These are phyloP conservation scores for Steromphala cineraria DNA, from an alignment of 2,888 invertebrate species.

Conservation along the genomic window DNA sequence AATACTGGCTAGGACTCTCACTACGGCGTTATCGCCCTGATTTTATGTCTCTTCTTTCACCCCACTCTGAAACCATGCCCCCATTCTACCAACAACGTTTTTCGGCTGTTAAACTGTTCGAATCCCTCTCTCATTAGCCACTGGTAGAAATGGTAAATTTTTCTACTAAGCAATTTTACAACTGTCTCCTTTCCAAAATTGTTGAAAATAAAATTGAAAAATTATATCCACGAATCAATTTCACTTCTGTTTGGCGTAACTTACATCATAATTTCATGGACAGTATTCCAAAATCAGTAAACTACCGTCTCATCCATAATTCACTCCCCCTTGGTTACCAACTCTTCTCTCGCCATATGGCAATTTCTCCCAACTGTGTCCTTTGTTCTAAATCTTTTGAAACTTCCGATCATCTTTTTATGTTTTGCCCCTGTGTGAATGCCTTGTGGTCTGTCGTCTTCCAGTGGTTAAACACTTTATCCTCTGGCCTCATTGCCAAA, in stretches of 20 bases:
- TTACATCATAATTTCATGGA: background rate
- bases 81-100: slow-evolving; percentile 22
- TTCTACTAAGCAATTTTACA: background rate
- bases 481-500: too few species aligned
- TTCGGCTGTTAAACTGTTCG: background rate
- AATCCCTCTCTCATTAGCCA: background rate
- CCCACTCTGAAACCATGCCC: slow-evolving; percentile 24
- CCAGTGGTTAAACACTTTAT: too few species aligned
- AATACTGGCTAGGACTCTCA: slow-evolving; percentile 30
- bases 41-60: background rate
- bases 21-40: background rate
- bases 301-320: too few species aligned
- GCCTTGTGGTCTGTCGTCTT: too few species aligned
- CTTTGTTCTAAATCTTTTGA: too few species aligned
- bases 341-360: too few species aligned
- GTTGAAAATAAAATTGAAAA: background rate
- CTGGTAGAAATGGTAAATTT: background rate
- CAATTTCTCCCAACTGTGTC: too few species aligned
- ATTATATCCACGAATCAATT: background rate
- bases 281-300: background rate
- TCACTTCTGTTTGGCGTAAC: background rate
- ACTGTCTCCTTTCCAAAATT: background rate
- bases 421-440: too few species aligned
- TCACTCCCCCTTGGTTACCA: too few species aligned
- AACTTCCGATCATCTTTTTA: too few species aligned